phyloP scores from a whole-genome alignment of 2,888 invertebrate species.

The Alloscopus bannaensis region DNA sequence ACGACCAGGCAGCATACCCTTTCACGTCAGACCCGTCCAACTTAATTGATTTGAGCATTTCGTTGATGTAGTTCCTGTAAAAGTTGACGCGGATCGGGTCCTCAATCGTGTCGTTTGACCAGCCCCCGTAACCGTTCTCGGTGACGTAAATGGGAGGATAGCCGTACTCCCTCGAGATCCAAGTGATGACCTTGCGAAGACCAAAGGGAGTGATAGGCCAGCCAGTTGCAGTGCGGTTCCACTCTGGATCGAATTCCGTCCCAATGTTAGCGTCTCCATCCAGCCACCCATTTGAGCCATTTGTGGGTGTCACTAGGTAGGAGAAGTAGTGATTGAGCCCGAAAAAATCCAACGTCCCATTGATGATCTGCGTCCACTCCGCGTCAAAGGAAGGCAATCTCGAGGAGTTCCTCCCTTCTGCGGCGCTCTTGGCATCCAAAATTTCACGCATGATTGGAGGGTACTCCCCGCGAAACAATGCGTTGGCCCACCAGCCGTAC shows the following conservation, averaged over 20 bases:
- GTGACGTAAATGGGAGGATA: conserved; percentile 76
- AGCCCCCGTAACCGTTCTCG: conserved; percentile 63
- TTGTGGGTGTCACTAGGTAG: conserved; percentile 59
- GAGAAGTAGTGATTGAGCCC: conserved; percentile 76
- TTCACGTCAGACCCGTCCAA: conserved; percentile 74
- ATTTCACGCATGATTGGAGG: conserved; percentile 70
- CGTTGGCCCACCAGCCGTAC: conserved; percentile 70
- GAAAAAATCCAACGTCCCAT: conserved; percentile 75
- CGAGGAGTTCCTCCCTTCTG: conserved; percentile 67
- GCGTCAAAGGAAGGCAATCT: conserved; percentile 70
- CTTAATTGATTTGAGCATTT: conserved; percentile 72
- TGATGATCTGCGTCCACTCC: conserved; percentile 47
- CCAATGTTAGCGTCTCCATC: conserved; percentile 61
- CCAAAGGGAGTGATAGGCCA: conserved; percentile 75
- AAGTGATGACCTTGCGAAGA: conserved; percentile 79
- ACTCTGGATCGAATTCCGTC: conserved; percentile 63
- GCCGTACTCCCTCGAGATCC: conserved; percentile 79
- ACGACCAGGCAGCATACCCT: conserved; percentile 69
- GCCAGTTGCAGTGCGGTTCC: conserved; percentile 53
- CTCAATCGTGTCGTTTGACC: conserved; percentile 21
- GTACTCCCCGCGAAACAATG: conserved; percentile 70
- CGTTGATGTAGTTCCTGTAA: conserved; percentile 72
- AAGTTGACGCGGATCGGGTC: conserved; percentile 45
- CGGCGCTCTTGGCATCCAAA: conserved; percentile 65
- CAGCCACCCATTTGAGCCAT: conserved; percentile 34